These are phyloP conservation scores for Oegoconia quadripuncta DNA, from an alignment of 2,888 invertebrate species.

Conservation along the genomic window DNA sequence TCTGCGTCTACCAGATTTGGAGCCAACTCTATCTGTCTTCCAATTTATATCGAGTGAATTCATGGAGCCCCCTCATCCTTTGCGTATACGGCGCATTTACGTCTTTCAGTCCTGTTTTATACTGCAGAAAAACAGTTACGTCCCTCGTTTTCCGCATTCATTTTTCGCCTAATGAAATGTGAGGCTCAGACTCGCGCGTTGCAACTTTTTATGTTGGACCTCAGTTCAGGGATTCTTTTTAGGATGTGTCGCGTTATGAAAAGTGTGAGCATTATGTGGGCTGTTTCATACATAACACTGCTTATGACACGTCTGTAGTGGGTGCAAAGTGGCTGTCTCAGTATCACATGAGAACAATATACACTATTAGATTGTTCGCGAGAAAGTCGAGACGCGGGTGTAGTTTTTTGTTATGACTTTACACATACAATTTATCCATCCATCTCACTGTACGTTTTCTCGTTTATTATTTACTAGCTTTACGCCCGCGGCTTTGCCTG, in stretches of 20 bases:
- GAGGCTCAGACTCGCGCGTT: constrained; percentile 48
- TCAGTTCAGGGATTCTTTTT: constrained; percentile 44
- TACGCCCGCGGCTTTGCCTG: too few species aligned
- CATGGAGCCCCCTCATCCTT: constrained; percentile 34
- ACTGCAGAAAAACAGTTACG: constrained; percentile 37
- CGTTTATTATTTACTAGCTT: too few species aligned
- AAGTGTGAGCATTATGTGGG: constrained; percentile 46
- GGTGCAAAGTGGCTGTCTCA: too few species aligned
- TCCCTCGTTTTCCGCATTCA: constrained; percentile 56
- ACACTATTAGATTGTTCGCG: too few species aligned
- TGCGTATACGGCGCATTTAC: constrained; percentile 39
- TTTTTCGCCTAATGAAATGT: constrained; percentile 64
- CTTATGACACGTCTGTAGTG: too few species aligned
- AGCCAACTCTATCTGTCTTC: constrained; percentile 50
- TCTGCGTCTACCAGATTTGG: constrained; percentile 50
- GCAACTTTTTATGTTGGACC: constrained; percentile 60
- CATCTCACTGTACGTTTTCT: too few species aligned
- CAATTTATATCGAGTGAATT: constrained; percentile 47
- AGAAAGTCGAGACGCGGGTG: too few species aligned
- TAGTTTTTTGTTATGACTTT: too few species aligned
- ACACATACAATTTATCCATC: too few species aligned
- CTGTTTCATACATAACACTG: constrained; percentile 34
- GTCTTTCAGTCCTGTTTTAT: constrained; percentile 34
- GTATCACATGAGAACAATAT: too few species aligned
- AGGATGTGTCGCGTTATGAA: constrained; percentile 56